Evolutionary conservation across 2,113 vertebrate genomes (phyloP).

Genomic region (Platichthys stellatus): DNA sequence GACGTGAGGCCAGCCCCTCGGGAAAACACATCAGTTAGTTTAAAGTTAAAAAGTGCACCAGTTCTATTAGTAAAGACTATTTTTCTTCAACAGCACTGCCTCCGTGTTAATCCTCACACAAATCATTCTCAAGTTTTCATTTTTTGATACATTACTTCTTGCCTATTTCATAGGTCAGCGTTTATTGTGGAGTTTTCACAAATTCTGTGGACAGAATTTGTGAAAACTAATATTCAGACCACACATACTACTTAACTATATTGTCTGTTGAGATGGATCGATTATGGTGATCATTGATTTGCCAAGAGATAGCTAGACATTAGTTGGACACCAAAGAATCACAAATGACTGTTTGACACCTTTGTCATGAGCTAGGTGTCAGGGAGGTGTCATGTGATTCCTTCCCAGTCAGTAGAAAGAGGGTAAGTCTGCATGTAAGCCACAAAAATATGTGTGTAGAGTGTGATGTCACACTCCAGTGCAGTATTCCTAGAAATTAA

Average conservation of each 20-base stretch:
- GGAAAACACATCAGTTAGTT: neutral
- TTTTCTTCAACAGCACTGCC: neutral
- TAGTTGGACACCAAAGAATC: neutral
- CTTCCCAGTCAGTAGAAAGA: neutral
- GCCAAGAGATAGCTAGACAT: neutral
- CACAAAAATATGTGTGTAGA: too few species aligned
- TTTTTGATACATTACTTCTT: too few species aligned
- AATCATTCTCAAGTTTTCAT: neutral
- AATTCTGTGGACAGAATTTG: neutral
- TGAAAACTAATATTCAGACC: neutral
- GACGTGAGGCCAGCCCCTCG: neutral
- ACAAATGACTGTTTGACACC: neutral
- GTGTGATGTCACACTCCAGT: neutral
- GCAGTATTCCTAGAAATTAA: neutral
- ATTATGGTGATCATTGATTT: neutral
- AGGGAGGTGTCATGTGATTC: neutral
- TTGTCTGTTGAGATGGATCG: neutral
- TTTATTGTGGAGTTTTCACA: too few species aligned
- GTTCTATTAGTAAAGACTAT: neutral
- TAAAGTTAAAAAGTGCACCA: slow-evolving; percentile 1
- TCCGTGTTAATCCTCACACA: neutral
- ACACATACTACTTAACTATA: neutral
- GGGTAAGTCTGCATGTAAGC: too few species aligned
- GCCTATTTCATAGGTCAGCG: neutral
- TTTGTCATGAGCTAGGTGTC: neutral